Conservation (phyloP, 1,140 invertebrate species). For the Pteromalus puparum region DNA sequence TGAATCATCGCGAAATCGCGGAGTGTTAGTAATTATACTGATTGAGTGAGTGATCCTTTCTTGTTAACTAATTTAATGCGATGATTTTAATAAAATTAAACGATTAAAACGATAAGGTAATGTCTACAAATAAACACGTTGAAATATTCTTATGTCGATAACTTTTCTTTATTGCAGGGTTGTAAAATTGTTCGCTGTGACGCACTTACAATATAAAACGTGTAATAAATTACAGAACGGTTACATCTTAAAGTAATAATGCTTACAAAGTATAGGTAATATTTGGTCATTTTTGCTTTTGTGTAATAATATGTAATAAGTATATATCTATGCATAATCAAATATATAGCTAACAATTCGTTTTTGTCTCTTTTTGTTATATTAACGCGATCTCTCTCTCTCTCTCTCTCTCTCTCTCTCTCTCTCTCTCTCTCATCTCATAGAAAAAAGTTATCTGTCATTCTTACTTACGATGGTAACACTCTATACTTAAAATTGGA, state of each 20-base stretch:
- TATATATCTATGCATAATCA: constrained; percentile 44
- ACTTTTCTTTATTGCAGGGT: constrained; percentile 52
- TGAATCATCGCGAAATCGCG: background rate
- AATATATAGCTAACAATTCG: constrained; percentile 48
- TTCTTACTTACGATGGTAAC: constrained; percentile 59
- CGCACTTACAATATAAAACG: constrained; percentile 60
- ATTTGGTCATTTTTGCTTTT: constrained; percentile 71
- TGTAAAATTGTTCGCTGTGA: constrained; percentile 43
- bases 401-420: background rate
- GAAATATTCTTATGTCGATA: constrained; percentile 43
- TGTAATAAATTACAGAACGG: constrained; percentile 71
- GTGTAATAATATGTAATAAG: constrained; percentile 48
- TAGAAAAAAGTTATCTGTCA: constrained; percentile 17
- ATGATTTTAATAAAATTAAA: background rate
- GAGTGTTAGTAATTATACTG: background rate
- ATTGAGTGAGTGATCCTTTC: background rate
- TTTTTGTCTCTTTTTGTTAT: constrained; percentile 43
- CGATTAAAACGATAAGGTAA: background rate
- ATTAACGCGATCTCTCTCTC: background rate
- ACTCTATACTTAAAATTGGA: constrained; percentile 54
- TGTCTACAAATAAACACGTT: constrained; percentile 12
- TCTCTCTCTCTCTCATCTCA: background rate
- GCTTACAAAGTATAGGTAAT: constrained; percentile 69
- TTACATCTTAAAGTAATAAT: constrained; percentile 58
- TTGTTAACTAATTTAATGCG: background rate